Base-by-base conservation (phyloP, 1,140 invertebrate species). In the Acromyrmex echinatior region DNA sequence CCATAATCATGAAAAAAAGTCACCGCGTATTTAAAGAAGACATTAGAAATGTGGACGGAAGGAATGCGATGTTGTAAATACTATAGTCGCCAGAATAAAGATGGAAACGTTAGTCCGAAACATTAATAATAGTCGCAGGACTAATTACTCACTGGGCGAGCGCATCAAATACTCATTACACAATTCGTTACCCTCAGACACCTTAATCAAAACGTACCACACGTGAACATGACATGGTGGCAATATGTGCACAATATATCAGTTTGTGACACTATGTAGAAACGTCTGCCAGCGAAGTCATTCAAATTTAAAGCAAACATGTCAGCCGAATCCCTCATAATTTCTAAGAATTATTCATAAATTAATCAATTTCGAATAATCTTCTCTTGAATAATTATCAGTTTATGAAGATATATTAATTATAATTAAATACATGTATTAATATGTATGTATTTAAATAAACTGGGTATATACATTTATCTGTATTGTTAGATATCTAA, bases 101-200 rank as follows among this genome's bases (percentile, higher is more conserved):
- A 91, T 89, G 87, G 51, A 91, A 91, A 87, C 65, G 88, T 90
- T 90, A 90, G 88, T 70, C 51, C 60, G 71, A 84, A 86, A 49
- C 82, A 91, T 89, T 87, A 87, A 87, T 91, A 87, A 90, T 77
- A 66, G 76, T 66, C 62, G 28, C 68, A 65, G 74, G 91, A 90
- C 91, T 92, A 92, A 92, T 92, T 92, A 87, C 88, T 89, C 87
- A 85, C 88, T 68, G 90, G 74, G 91, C 82, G 82, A 90, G 91
- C 85, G 91, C 91, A 92, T 92, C 91, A 92, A 92, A 91, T 92
- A 88, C 91, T 88, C 91, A 92, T 92, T 92, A 92, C 62, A 88
- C 91, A 92, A 92, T 92, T 92, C 91, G 91, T 92, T 89, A 92
- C 86, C 90, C 90, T 92, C 90, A 91, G 88, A 91, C 91, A 79